Evolutionary conservation across 1,140 invertebrate species (phyloP).

Genomic region (Rhopalosiphum maidis): DNA sequence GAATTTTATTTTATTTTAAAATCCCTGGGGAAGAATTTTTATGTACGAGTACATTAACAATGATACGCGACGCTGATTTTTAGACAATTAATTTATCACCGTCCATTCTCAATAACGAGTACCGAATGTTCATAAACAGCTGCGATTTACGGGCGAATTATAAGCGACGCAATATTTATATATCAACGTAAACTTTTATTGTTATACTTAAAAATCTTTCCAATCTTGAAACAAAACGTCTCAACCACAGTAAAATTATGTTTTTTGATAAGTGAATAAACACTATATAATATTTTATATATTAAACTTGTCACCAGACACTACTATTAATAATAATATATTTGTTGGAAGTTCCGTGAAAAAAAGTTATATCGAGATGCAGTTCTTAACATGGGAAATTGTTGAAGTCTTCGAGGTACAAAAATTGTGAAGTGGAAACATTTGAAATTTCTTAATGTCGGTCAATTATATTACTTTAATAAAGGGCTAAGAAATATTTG

Average conservation of each 20-base stretch:
- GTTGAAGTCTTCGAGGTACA: background rate
- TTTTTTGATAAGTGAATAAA: background rate
- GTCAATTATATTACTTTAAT: background rate
- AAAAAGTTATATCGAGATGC: background rate
- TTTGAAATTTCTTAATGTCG: too few species aligned
- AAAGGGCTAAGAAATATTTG: background rate
- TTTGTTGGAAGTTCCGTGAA: background rate
- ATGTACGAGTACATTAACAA: background rate
- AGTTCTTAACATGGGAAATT: background rate
- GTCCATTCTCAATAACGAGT: background rate
- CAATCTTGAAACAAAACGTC: background rate
- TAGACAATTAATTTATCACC: background rate
- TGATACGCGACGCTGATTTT: background rate
- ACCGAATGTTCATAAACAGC: background rate
- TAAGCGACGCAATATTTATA: background rate
- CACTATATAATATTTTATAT: background rate
- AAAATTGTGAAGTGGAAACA: background rate
- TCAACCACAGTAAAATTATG: background rate
- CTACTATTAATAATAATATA: background rate
- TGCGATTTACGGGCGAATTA: background rate
- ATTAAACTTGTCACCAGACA: background rate
- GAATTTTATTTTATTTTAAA: background rate
- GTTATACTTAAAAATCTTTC: background rate
- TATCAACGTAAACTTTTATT: background rate
- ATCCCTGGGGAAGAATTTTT: background rate